Percentiles rank a stretch among this genome's conserved stretches.
Evolutionary conservation across 2,113 vertebrate genomes (phyloP).

Genomic region (Eira barbara): DNA sequence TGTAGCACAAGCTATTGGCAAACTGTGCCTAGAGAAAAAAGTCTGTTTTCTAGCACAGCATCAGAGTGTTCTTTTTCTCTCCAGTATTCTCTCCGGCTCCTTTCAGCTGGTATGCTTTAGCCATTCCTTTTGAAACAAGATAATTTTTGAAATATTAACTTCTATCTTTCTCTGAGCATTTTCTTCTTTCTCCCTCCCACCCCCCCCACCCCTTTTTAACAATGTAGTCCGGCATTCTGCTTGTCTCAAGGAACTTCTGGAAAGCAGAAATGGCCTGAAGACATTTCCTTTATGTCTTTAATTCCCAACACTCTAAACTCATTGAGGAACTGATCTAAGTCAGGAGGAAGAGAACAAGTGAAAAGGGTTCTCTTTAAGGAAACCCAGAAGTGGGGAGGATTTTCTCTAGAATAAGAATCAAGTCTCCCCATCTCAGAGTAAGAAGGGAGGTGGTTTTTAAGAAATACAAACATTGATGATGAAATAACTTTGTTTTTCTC

Average conservation of each 20-base stretch:
- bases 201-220: not conserved
- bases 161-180: not conserved
- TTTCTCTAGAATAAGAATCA: not conserved
- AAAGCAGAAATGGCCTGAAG: conserved; percentile 59
- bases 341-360: not conserved
- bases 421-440: not conserved
- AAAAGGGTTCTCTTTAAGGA: not conserved
- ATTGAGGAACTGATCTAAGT: not conserved
- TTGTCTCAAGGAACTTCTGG: not conserved
- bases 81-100: not conserved
- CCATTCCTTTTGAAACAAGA: not conserved
- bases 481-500: not conserved
- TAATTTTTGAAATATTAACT: not conserved
- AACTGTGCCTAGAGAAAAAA: not conserved
- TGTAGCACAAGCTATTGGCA: not conserved
- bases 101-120: not conserved
- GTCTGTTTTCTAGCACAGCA: not conserved
- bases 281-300: conserved; percentile 10
- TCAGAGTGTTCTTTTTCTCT: not conserved
- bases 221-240: not conserved
- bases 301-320: not conserved
- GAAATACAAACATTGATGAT: too few relatives aligned
- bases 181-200: not conserved
- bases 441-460: not conserved
- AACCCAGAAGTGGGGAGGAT: not conserved